Evolutionary conservation across 2,797 vertebrate species (phyloP), one percentile per base, ranked within the genome.

Genomic region (Cephalopachus bancanus): DNA sequence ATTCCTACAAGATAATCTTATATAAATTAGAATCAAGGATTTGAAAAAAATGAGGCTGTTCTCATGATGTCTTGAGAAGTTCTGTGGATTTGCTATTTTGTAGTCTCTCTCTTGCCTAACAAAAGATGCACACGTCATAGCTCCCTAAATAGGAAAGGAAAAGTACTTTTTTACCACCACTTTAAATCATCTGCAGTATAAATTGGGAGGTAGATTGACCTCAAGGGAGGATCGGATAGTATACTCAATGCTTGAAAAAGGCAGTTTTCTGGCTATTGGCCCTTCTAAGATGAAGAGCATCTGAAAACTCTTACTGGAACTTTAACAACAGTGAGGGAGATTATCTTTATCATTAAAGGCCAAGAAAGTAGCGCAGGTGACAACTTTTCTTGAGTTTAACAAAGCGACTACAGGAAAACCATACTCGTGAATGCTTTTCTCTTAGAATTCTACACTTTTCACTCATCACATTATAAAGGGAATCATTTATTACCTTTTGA

Each of bases 401-500:
- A 81, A 72, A 88, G 14, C 89, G 4, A 33, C 6, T 62, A 76
- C 60, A 84, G 7, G 20, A 87, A 83, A 55, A 80, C 10, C 3
- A 51, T 24, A n/a, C 53, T 60, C 9, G 0, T 37, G 30, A 15
- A 15, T 44, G 15, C 55, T 59, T 83, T 22, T 76, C 28, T 72
- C 71, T 79, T 75, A 88, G 33, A 55, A 53, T 22, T 92, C 44
- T 90, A 53, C 90, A 26, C 7, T 53, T 89, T 57, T 51, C 7
- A n/a, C 24, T n/a, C 79, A 88, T 19, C 15, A 5, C 71, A 57
- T 86, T 76, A 84, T n/a, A 81, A 78, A 78, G 88, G 49, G 20
- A 92, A 72, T 84, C 7, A 44, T 53, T 83, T 94, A 55, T 76
- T 86, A 44, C 4, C 89, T 89, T 96, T 72, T 75, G 55, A 92